phyloP scores from a whole-genome alignment of 2,113 vertebrate genomes.

The Pseudopipra pipra region DNA sequence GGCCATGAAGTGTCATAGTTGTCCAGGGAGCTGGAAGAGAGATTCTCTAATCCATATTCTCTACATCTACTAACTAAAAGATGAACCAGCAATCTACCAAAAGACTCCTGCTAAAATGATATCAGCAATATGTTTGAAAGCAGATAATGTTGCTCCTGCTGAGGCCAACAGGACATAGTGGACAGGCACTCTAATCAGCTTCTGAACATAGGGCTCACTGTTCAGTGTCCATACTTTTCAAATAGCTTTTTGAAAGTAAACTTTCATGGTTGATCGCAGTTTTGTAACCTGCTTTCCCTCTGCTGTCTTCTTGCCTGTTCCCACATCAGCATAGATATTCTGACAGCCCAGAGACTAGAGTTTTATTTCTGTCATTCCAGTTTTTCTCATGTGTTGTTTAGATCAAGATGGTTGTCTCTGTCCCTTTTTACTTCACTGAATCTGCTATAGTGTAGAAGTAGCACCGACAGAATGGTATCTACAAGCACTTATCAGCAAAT shows the following conservation, averaged over 20 bases:
- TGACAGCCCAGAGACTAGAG: background rate
- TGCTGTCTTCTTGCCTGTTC: background rate
- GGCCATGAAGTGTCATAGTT: background rate
- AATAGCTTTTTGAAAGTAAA: background rate
- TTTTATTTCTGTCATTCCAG: constrained; percentile 11
- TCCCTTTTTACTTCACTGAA: background rate
- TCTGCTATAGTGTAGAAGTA: background rate
- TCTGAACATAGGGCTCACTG: background rate
- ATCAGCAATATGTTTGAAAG: background rate
- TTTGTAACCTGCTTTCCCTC: background rate
- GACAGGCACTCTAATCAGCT: background rate
- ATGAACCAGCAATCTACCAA: background rate
- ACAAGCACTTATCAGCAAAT: background rate
- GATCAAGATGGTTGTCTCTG: background rate
- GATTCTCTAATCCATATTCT: background rate
- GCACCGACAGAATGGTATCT: background rate
- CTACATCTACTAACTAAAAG: background rate
- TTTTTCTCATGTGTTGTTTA: background rate
- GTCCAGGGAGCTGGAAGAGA: background rate
- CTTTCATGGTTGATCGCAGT: background rate
- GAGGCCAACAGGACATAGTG: background rate
- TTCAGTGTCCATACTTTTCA: background rate
- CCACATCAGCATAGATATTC: background rate
- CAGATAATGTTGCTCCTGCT: background rate
- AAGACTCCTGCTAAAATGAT: background rate